phyloP scores from a whole-genome alignment of 2,113 vertebrate genomes.

The Argyrosomus japonicus region DNA sequence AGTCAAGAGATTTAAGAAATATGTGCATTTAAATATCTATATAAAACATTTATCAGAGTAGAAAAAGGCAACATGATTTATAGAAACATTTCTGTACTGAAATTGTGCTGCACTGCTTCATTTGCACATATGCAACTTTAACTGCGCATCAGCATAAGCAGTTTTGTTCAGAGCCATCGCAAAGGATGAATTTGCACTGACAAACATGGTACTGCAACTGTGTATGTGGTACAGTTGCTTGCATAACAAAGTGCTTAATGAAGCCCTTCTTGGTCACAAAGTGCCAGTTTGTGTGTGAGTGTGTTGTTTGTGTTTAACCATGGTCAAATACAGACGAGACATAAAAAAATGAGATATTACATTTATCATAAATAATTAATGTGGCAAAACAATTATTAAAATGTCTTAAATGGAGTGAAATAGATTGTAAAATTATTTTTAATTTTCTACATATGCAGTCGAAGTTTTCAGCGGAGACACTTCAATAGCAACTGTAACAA shows the following conservation, averaged over 20 bases:
- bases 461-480: conserved; percentile 68
- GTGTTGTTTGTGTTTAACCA: neutral
- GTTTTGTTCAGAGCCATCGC: neutral
- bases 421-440: conserved; percentile 73
- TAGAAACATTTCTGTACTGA: neutral
- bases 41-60: neutral
- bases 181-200: neutral
- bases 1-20: too few species aligned
- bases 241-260: neutral
- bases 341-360: conserved; percentile 11
- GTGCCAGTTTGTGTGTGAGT: neutral
- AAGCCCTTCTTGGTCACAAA: neutral
- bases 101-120: neutral
- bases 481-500: conserved; percentile 71
- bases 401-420: conserved; percentile 75
- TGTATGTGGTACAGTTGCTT: neutral
- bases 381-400: conserved; percentile 56
- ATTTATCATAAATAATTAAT: conserved; percentile 47
- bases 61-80: neutral
- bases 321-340: neutral
- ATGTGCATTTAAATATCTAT: neutral
- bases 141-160: neutral
- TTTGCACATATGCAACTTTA: conserved; percentile 20
- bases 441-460: conserved; percentile 76
- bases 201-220: neutral